These are phyloP conservation scores for Lytechinus pictus DNA, from an alignment of 35 echinoderm and acorn worm species.

Conservation along the genomic window DNA sequence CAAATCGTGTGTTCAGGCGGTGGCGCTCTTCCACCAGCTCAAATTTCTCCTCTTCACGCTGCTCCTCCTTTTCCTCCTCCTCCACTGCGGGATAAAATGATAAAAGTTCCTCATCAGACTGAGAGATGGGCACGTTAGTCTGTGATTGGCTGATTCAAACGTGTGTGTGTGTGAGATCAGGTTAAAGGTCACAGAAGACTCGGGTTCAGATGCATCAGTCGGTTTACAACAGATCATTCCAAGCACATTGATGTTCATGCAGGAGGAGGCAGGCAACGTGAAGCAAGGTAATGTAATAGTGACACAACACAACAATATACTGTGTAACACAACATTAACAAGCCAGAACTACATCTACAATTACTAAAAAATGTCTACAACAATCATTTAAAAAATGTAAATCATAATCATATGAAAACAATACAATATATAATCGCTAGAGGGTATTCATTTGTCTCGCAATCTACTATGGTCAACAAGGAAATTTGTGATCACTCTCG, in stretches of 20 bases:
- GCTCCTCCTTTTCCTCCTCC: neutral
- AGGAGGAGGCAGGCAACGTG: neutral
- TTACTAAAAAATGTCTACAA: neutral
- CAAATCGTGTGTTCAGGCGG: neutral
- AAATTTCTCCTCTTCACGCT: neutral
- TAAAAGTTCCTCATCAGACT: slow-evolving; percentile 3
- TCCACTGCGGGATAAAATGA: neutral
- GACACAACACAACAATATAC: neutral
- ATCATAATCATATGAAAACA: too few relatives aligned
- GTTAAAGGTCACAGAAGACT: neutral
- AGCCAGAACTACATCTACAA: neutral
- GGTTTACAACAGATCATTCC: slow-evolving; percentile 11
- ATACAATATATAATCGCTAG: too few relatives aligned
- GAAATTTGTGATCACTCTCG: too few relatives aligned
- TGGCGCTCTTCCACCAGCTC: slow-evolving; percentile 14
- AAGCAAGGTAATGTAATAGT: neutral
- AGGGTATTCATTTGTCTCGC: too few relatives aligned
- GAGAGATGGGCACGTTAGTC: neutral
- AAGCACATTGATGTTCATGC: slow-evolving; percentile 1
- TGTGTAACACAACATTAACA: neutral
- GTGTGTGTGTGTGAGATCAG: neutral
- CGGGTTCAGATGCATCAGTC: neutral
- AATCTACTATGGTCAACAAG: too few relatives aligned
- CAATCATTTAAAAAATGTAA: too few relatives aligned
- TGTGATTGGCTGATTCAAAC: neutral